These are phyloP conservation scores for Cacoxenus indagator DNA, from an alignment of 2,888 invertebrate species.

Conservation along the genomic window DNA sequence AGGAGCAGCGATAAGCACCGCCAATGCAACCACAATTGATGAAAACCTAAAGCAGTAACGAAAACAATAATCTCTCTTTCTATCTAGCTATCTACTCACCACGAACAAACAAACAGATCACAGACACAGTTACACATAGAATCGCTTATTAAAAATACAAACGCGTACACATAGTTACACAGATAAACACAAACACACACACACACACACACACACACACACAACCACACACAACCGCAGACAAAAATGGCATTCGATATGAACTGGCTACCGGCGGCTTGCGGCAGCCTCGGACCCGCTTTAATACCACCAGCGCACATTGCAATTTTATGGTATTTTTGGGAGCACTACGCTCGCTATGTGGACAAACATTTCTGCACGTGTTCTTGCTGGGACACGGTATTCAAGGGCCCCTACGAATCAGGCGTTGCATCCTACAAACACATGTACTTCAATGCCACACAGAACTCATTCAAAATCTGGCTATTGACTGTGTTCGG, in stretches of 20 bases:
- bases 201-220: constrained; percentile 11
- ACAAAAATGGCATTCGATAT: constrained; percentile 66
- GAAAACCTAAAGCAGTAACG: neutral
- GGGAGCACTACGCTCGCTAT: constrained; percentile 77
- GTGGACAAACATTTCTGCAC: constrained; percentile 78
- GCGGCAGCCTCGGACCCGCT: constrained; percentile 71
- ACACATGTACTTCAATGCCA: constrained; percentile 80
- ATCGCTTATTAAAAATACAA: neutral
- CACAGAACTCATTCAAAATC: constrained; percentile 77
- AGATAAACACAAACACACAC: neutral
- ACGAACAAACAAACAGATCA: constrained; percentile 9
- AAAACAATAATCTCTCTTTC: neutral
- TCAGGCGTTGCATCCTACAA: constrained; percentile 79
- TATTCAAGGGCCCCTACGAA: constrained; percentile 82
- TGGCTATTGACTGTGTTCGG: constrained; percentile 76
- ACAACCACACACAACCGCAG: too few species aligned
- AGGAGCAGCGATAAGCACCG: neutral
- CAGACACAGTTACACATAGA: neutral
- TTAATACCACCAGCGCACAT: constrained; percentile 77
- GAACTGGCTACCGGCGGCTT: constrained; percentile 69
- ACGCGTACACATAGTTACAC: neutral
- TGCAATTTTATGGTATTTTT: constrained; percentile 75
- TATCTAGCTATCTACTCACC: constrained; percentile 25
- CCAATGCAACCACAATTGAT: neutral
- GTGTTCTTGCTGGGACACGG: constrained; percentile 83